phyloP scores from a whole-genome alignment of 2,888 invertebrate species.

The Drosophila neonasuta region DNA sequence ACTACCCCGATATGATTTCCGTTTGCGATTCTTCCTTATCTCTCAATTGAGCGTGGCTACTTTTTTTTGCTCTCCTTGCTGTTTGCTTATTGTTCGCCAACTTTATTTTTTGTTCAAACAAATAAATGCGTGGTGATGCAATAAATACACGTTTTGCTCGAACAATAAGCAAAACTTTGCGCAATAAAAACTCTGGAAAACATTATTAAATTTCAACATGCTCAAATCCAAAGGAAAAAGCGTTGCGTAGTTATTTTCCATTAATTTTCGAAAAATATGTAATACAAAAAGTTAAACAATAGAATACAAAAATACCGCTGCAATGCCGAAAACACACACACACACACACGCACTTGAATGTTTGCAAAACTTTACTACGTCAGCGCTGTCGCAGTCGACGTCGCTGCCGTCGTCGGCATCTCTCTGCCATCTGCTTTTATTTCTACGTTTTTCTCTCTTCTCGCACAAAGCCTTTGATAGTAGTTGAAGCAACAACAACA shows the following conservation, averaged over 20 bases:
- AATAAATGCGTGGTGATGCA: conserved; percentile 48
- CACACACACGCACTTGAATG: not conserved
- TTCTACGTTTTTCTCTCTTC: conserved; percentile 42
- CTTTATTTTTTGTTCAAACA: conserved; percentile 46
- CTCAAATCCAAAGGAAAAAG: conserved; percentile 8
- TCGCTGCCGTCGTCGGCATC: conserved; percentile 45
- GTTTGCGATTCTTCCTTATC: conserved; percentile 66
- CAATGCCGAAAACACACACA: conserved; percentile 21
- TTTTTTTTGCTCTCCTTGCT: conserved; percentile 25
- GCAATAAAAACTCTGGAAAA: conserved; percentile 47
- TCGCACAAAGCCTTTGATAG: conserved; percentile 66
- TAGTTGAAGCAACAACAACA: conserved; percentile 49
- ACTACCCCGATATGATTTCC: conserved; percentile 73
- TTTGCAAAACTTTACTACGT: conserved; percentile 39
- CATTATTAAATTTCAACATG: conserved; percentile 39
- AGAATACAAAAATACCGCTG: conserved; percentile 50
- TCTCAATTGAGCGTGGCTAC: conserved; percentile 52
- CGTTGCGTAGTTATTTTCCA: conserved; percentile 16
- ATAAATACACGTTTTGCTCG: conserved; percentile 51
- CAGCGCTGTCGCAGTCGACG: conserved; percentile 21
- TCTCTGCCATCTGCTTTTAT: conserved; percentile 61
- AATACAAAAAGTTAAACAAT: conserved; percentile 44
- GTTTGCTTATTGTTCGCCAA: conserved; percentile 49
- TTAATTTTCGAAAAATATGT: conserved; percentile 40
- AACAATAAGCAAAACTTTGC: conserved; percentile 51